These are phyloP conservation scores for Euplagia quadripunctaria DNA, from an alignment of 2,888 invertebrate species.

Conservation along the genomic window DNA sequence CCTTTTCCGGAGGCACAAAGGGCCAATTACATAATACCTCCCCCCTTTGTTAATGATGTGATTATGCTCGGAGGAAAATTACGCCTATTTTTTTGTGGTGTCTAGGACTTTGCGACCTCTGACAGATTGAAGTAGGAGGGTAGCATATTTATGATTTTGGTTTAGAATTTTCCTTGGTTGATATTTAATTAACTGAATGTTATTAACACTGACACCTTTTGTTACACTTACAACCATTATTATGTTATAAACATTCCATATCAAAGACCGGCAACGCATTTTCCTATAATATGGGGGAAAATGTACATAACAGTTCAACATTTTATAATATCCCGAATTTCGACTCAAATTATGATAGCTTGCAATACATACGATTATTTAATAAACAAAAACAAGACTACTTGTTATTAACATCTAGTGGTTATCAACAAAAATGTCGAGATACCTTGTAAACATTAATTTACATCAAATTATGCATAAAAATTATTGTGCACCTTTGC, in stretches of 20 bases:
- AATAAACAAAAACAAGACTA: background rate
- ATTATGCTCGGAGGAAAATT: conserved; percentile 51
- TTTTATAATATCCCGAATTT: too few relatives aligned
- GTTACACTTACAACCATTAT: background rate
- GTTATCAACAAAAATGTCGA: too few relatives aligned
- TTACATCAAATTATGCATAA: too few relatives aligned
- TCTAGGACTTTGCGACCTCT: conserved; percentile 23
- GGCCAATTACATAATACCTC: conserved; percentile 53
- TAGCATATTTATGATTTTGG: background rate
- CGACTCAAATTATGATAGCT: too few relatives aligned
- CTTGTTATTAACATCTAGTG: too few relatives aligned
- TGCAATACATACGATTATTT: too few relatives aligned
- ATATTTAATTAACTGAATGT: background rate
- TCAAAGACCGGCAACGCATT: too few relatives aligned
- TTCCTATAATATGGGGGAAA: too few relatives aligned
- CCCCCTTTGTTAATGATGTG: conserved; percentile 51
- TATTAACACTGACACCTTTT: background rate
- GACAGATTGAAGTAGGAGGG: background rate
- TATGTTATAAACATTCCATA: background rate
- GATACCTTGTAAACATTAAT: too few relatives aligned
- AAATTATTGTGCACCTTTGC: too few relatives aligned
- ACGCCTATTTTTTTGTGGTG: conserved; percentile 39
- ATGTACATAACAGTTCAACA: too few relatives aligned
- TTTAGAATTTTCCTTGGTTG: background rate
- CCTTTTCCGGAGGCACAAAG: conserved; percentile 51